Conservation (phyloP, 2,113 vertebrate species). For the Suncus etruscus region DNA sequence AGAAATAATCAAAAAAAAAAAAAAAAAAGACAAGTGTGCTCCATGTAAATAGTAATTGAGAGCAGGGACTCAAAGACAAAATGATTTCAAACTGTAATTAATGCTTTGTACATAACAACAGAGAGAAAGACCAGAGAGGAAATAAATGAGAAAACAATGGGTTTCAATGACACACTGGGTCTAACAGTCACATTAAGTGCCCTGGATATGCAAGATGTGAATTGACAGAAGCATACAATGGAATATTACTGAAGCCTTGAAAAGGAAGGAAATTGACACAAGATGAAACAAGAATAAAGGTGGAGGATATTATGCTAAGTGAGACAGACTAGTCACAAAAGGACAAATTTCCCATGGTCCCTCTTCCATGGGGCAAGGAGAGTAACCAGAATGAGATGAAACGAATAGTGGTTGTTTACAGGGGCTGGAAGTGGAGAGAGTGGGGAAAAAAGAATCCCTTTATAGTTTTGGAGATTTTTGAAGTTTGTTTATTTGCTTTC, state of each 20-base stretch:
- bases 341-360: not conserved
- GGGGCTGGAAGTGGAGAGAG: accelerated
- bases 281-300: not conserved
- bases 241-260: not conserved
- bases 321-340: not conserved
- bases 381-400: not conserved
- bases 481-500: too few species aligned
- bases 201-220: not conserved
- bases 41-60: not conserved
- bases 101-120: not conserved
- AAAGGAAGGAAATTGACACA: not conserved
- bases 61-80: not conserved
- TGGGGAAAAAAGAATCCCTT: too few species aligned
- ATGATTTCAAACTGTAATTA: not conserved
- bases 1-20: not conserved
- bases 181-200: not conserved
- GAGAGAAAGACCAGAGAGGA: not conserved
- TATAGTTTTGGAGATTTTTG: too few species aligned
- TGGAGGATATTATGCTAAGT: not conserved
- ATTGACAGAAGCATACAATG: not conserved
- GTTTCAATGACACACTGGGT: not conserved
- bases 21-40: not conserved
- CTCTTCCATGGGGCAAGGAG: not conserved
- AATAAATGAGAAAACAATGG: not conserved
- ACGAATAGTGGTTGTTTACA: not conserved